These are phyloP conservation scores for Luperina nickerlii DNA, from an alignment of 2,888 invertebrate species.

Conservation along the genomic window DNA sequence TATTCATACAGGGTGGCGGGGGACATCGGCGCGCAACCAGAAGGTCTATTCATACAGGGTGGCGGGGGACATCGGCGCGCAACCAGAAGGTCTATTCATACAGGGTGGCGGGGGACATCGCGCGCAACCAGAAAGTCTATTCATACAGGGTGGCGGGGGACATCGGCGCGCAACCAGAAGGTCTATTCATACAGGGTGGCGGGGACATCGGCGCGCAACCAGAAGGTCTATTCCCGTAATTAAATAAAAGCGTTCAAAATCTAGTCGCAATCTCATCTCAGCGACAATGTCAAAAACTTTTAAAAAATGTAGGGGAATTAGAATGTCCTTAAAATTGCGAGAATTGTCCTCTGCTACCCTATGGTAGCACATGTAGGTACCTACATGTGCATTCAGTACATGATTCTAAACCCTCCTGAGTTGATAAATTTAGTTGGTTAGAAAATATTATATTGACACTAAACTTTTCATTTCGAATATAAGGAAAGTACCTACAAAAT, in stretches of 20 bases:
- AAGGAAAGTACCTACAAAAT: too few relatives aligned
- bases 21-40: neutral
- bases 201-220: neutral
- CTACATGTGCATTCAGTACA: too few relatives aligned
- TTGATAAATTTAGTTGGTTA: neutral
- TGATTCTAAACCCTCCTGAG: neutral
- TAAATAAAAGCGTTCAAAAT: too few relatives aligned
- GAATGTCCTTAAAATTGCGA: too few relatives aligned
- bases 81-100: neutral
- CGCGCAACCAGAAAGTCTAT: neutral
- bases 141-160: neutral
- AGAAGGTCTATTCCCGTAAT: too few relatives aligned
- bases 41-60: neutral
- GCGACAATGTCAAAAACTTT: too few relatives aligned
- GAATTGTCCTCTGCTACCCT: neutral
- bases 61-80: accelerated
- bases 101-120: neutral
- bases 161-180: neutral
- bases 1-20: neutral
- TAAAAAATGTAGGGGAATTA: too few relatives aligned
- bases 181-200: neutral
- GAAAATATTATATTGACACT: neutral
- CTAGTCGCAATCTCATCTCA: too few relatives aligned
- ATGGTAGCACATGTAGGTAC: too few relatives aligned
- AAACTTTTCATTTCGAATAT: too few relatives aligned